These are phyloP conservation scores for Amphipyra berbera DNA, from an alignment of 2,888 invertebrate genomes.

Conservation along the genomic window DNA sequence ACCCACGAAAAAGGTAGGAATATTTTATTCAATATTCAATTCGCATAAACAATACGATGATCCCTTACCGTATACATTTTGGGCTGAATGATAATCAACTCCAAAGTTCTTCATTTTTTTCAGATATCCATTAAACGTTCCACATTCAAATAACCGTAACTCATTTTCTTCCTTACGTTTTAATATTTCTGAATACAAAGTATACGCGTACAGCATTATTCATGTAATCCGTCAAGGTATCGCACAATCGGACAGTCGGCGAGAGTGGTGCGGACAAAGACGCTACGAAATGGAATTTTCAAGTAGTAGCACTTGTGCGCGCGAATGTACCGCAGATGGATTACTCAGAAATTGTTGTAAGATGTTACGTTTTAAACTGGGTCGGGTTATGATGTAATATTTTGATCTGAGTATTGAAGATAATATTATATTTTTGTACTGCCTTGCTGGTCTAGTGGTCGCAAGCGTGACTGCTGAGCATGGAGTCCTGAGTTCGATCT, in stretches of 20 bases:
- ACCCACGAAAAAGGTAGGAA: too few species aligned
- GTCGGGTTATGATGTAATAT: slow-evolving; percentile 4
- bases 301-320: slow-evolving; percentile 62
- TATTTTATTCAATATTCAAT: too few species aligned
- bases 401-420: background rate
- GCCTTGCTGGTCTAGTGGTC: too few species aligned
- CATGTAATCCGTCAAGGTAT: slow-evolving; percentile 60
- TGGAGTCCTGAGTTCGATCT: too few species aligned
- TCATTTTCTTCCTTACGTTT: slow-evolving; percentile 48
- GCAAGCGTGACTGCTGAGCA: too few species aligned
- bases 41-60: too few species aligned
- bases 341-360: slow-evolving; percentile 53
- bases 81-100: too few species aligned
- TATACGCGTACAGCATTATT: slow-evolving; percentile 61
- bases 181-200: slow-evolving; percentile 50
- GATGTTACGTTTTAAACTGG: slow-evolving; percentile 29
- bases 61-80: too few species aligned
- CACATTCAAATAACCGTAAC: slow-evolving; percentile 46
- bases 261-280: slow-evolving; percentile 67
- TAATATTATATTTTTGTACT: too few species aligned
- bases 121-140: slow-evolving; percentile 36
- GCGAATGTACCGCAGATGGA: slow-evolving; percentile 54
- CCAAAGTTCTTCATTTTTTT: slow-evolving; percentile 19
- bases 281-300: slow-evolving; percentile 72
- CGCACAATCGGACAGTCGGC: slow-evolving; percentile 68